These are phyloP conservation scores for Drosophila pallidifrons DNA, from an alignment of 1,140 invertebrate genomes.

Conservation along the genomic window DNA sequence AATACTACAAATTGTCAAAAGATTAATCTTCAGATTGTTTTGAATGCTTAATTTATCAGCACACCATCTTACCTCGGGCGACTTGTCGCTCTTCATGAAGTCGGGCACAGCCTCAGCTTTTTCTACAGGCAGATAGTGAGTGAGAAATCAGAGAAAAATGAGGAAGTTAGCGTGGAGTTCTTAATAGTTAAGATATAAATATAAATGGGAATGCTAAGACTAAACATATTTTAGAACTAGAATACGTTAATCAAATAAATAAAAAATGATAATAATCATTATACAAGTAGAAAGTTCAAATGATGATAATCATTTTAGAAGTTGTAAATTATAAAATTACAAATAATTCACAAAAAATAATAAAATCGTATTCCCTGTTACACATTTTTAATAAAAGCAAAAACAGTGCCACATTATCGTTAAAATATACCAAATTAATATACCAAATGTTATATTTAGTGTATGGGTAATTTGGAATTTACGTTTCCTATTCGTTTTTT, in stretches of 20 bases:
- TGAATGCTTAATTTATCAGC: no score
- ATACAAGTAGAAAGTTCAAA: background rate
- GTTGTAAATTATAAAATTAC: background rate
- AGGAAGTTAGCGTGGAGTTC: no score
- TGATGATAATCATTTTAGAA: background rate
- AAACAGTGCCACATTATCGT: no score
- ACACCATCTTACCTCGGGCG: slow-evolving; percentile 86
- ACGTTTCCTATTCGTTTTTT: no score
- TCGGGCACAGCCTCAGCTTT: slow-evolving; percentile 69
- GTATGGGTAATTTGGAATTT: no score
- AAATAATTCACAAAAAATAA: background rate
- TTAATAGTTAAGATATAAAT: no score
- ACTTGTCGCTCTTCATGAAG: slow-evolving; percentile 86
- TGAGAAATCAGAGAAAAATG: background rate
- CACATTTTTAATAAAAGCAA: no score
- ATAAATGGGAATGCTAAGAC: no score
- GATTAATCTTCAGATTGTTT: no score
- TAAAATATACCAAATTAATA: no score
- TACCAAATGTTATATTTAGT: no score
- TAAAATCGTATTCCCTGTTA: no score
- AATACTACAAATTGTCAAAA: slow-evolving; percentile 85
- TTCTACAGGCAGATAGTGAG: slow-evolving; percentile 43
- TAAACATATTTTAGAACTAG: background rate
- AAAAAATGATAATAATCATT: background rate
- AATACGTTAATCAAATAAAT: background rate